Conservation (phyloP, 1,140 invertebrate species). For the Pseudomyrmex sp. region DNA sequence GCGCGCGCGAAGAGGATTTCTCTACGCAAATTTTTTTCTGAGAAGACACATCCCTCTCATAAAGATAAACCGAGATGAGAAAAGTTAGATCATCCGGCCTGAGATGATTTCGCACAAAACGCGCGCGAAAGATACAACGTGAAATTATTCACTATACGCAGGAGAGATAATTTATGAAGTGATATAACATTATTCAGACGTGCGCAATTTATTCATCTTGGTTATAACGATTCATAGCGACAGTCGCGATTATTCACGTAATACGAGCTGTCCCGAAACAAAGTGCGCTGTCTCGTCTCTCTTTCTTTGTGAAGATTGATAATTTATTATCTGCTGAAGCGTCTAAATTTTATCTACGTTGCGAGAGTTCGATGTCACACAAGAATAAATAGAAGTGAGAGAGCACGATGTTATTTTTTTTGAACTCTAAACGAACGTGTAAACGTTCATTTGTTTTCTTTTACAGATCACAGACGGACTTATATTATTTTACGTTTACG, state of each 20-base stretch:
- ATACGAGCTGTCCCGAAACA: conserved; percentile 45
- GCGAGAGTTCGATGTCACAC: not conserved
- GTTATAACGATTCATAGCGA: conserved; percentile 41
- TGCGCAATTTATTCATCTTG: conserved; percentile 37
- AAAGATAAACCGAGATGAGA: conserved; percentile 14
- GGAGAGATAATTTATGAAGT: conserved; percentile 46
- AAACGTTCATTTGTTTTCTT: not conserved
- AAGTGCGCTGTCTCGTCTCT: conserved; percentile 32
- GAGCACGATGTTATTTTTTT: not conserved
- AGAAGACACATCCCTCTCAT: not conserved
- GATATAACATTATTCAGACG: conserved; percentile 9
- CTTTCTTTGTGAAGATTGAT: conserved; percentile 27
- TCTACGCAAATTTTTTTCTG: not conserved
- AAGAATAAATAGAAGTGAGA: not conserved
- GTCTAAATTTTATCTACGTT: conserved; percentile 27
- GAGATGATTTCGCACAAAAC: not conserved
- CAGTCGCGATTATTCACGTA: conserved; percentile 52
- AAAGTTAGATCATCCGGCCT: conserved; percentile 18
- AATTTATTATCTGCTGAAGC: conserved; percentile 35
- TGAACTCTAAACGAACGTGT: not conserved
- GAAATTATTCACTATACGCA: conserved; percentile 24
- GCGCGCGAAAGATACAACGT: not conserved
- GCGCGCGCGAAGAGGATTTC: not conserved
- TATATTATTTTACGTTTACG: conserved; percentile 12
- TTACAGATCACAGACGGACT: no score